Conservation (phyloP, 2,888 invertebrate genomes). For the Campoplex capitator region DNA sequence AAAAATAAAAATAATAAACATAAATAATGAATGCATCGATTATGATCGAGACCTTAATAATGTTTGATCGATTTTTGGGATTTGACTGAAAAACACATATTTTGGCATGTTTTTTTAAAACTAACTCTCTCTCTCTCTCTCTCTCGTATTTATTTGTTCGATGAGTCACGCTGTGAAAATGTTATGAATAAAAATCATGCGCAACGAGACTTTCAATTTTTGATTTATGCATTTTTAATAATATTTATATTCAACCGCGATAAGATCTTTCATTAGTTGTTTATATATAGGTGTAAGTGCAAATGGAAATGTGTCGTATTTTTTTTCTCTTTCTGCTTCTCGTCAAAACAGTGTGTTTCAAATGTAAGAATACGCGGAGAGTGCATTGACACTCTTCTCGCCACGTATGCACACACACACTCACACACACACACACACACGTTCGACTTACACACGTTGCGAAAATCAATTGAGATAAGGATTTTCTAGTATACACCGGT, state of each 20-base stretch:
- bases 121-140: neutral
- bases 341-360: conserved; percentile 24
- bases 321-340: neutral
- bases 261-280: conserved; percentile 27
- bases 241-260: neutral
- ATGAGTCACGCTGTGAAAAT: neutral
- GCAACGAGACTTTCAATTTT: neutral
- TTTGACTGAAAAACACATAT: conserved; percentile 9
- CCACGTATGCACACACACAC: neutral
- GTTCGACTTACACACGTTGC: conserved; percentile 26
- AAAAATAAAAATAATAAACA: too few relatives aligned
- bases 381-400: conserved; percentile 49
- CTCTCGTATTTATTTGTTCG: neutral
- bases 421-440: neutral
- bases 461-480: conserved; percentile 43
- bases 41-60: neutral
- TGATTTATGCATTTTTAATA: neutral
- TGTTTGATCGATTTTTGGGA: conserved; percentile 17
- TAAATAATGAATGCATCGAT: too few relatives aligned
- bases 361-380: conserved; percentile 24
- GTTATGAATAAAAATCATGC: neutral
- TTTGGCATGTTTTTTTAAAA: neutral
- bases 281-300: neutral
- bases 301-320: neutral
- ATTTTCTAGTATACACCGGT: conserved; percentile 51